Base-by-base conservation (phyloP, 2,797 vertebrate genomes). In the Gymnocypris eckloni region DNA sequence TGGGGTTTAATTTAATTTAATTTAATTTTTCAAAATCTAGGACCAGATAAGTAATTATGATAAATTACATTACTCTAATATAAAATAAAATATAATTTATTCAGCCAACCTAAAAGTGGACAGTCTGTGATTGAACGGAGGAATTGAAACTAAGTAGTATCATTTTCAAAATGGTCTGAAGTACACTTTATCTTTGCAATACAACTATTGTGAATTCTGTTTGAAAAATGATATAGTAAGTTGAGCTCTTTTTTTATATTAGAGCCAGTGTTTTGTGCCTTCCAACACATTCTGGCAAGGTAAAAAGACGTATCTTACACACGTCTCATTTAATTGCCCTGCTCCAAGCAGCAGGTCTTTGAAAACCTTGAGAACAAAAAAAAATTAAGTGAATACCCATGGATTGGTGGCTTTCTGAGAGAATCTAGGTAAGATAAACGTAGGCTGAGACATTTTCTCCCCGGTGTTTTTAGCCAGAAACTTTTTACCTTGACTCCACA, bases 331-430 rank as follows among this genome's bases (percentile, higher is more conserved):
- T 79, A 25, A 66, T 71, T 79, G 76, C 66, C 83, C 64, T 79
- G 25, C 78, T 86, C 56, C 70, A 64, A 81, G 70, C 78, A 75
- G 78, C 77, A 73, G 84, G 22, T 81, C 84, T 86, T 86, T 81
- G 78, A 86, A 86, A 81, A 52, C 25, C 77, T 22, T 41, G 78
- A 6, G 39, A 85, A 56, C 48, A 79, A 69, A 80, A 15, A 20
- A 70, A 4, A 8, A 41, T n/a, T n/a, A 86, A 86, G 77, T 10
- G 33, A 86, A 81, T 81, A 80, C 76, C 41, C 52, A 59, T 61
- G 77, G 77, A 80, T 39, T 50, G 52, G 64, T 72, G 78, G 67
- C 84, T 86, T 73, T 81, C 78, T 73, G 25, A 18, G 56, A 61
- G 56, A 81, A 48, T 61, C 28, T 39, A 20, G 52, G 66, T 37